phyloP scores from a whole-genome alignment of 2,888 invertebrate genomes.

The Drosophila vallismaia region DNA sequence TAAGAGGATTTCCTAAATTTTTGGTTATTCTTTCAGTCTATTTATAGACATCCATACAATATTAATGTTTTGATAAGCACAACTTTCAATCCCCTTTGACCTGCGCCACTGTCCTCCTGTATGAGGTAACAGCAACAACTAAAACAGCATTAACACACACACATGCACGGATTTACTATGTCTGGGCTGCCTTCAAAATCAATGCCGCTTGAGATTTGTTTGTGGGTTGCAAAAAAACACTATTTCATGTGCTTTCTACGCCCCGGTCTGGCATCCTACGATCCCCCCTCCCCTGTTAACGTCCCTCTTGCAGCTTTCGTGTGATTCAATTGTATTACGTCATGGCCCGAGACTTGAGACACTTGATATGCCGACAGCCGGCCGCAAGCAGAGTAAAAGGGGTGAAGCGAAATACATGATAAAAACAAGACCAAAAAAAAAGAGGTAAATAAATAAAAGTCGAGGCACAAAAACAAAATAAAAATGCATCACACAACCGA shows the following conservation, averaged over 20 bases:
- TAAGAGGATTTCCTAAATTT: neutral
- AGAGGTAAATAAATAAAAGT: slow-evolving; percentile 39
- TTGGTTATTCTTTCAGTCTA: neutral
- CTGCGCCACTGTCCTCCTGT: neutral
- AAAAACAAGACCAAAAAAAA: slow-evolving; percentile 37
- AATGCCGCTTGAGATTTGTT: slow-evolving; percentile 67
- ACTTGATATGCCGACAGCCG: slow-evolving; percentile 59
- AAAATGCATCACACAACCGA: slow-evolving; percentile 11
- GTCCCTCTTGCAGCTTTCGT: slow-evolving; percentile 15
- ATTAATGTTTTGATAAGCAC: neutral
- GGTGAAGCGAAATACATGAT: slow-evolving; percentile 48
- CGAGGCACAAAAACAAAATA: slow-evolving; percentile 40
- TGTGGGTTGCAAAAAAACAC: slow-evolving; percentile 52
- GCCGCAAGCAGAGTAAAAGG: slow-evolving; percentile 21
- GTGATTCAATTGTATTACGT: slow-evolving; percentile 59
- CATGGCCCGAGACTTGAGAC: slow-evolving; percentile 48
- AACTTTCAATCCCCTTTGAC: neutral
- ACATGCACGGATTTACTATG: slow-evolving; percentile 20
- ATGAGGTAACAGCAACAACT: slow-evolving; percentile 28
- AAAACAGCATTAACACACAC: slow-evolving; percentile 12
- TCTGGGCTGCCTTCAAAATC: slow-evolving; percentile 66
- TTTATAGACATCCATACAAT: no score
- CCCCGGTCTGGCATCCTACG: slow-evolving; percentile 23
- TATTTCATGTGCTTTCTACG: slow-evolving; percentile 53
- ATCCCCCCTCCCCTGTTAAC: neutral